Evolutionary conservation across 2,797 vertebrate species (phyloP).

Genomic region (Fringilla coelebs): DNA sequence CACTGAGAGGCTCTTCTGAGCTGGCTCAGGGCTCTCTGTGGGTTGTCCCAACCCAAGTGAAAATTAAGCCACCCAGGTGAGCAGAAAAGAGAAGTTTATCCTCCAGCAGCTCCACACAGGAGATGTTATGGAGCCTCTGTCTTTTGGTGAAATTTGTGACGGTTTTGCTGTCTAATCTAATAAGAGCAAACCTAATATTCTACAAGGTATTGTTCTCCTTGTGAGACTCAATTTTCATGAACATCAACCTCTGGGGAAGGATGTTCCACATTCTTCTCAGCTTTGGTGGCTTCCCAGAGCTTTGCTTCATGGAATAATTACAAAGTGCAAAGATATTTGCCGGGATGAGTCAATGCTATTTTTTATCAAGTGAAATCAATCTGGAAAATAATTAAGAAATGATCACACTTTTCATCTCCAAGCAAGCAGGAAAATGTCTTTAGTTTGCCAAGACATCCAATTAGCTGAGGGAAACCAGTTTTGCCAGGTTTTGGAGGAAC

Average conservation of each 20-base stretch:
- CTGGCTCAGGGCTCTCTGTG: not conserved
- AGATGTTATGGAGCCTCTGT: not conserved
- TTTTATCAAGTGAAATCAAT: not conserved
- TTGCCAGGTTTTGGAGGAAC: not conserved
- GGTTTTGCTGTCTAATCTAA: not conserved
- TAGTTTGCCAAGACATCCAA: not conserved
- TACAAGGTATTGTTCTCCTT: not conserved
- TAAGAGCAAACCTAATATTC: not conserved
- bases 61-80: not conserved
- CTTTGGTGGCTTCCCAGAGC: not conserved
- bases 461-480: not conserved
- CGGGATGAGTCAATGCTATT: not conserved
- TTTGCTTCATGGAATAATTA: not conserved
- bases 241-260: not conserved
- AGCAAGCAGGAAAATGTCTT: not conserved
- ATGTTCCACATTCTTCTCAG: not conserved
- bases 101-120: not conserved
- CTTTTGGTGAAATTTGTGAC: not conserved
- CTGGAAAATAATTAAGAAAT: not conserved
- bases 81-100: not conserved
- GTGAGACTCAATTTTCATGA: not conserved
- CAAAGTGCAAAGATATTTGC: not conserved
- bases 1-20: not conserved
- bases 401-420: not conserved
- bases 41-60: not conserved